Base-by-base conservation (phyloP, 2,888 invertebrate species). In the Agrotis exclamationis region DNA sequence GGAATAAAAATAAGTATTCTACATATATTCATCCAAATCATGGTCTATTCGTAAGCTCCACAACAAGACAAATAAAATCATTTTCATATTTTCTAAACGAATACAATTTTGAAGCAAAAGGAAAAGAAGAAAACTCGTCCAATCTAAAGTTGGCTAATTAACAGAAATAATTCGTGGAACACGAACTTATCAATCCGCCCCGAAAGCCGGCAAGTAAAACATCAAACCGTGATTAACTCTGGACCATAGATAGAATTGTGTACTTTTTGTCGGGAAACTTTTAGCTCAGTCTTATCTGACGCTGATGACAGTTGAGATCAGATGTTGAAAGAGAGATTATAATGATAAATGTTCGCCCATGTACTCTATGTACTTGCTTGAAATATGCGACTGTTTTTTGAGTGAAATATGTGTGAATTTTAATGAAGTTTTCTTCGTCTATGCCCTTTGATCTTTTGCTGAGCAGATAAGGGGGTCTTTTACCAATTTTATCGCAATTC, bases 131-230 rank as follows among this genome's bases (percentile, higher is more conserved):
- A 58, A 63, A 63, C 50, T 58, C 47, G 6, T 59, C 54, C 56
- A 44, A 65, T 63, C 24, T 59, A 70, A 78, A 76, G 39, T 45
- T 60, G 16, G 44, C 51, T 70, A 76, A 80, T 78, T 75, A 78
- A 70, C 76, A 80, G 80, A 80, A 78, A 65, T 76, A 65, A 50
- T 53, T 18, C 44, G 11, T 14, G 22, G 14, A 59, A 44, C 51
- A 58, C 20, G 44, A 54, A 66, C 28, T 77, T 77, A 56, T 76
- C 68, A 80, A 65, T 78, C 79, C 60, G 44, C 53, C 39, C n/a
- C n/a, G 5, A 45, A 65, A 74, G 14, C 11, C 2, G 14, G 20
- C 47, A 76, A 80, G 58, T 76, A 58, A 78, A 78, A 76, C 70
- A 78, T 28, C 60, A 75, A 60, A 65, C 45, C 50, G n/a, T 47